Conservation (phyloP, 2,797 vertebrate genomes). For the Notolabrus celidotus region DNA sequence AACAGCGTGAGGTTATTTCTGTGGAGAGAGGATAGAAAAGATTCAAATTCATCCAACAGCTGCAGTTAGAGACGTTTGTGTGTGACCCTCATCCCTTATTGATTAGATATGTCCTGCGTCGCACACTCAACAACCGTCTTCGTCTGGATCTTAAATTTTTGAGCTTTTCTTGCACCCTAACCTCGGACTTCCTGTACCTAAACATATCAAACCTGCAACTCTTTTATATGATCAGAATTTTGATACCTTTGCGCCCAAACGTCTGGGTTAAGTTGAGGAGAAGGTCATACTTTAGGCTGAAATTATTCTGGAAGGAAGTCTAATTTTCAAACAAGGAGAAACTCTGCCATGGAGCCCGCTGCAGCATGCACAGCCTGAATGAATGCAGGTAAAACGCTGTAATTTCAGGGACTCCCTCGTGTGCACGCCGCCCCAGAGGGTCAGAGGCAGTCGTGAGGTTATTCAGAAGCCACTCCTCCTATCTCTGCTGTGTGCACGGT, state of each 20-base stretch:
- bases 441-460: conserved; percentile 55
- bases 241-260: no score
- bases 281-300: no score
- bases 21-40: conserved; percentile 31
- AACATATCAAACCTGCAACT: no score
- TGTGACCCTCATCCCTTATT: conserved; percentile 40
- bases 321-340: no score
- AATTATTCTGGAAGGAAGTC: no score
- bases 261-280: no score
- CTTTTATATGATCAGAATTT: no score
- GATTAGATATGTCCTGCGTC: no score
- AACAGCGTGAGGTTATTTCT: conserved; percentile 40
- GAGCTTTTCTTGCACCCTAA: no score
- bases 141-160: no score
- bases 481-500: conserved; percentile 33
- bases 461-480: conserved; percentile 48
- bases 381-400: neutral
- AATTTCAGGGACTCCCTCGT: neutral
- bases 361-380: neutral
- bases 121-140: no score
- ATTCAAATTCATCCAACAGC: conserved; percentile 30
- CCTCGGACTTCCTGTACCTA: no score
- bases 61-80: conserved; percentile 28
- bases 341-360: neutral
- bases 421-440: conserved; percentile 31